These are phyloP conservation scores for Digitonthophagus gazella DNA, from an alignment of 2,888 invertebrate species.

Conservation along the genomic window DNA sequence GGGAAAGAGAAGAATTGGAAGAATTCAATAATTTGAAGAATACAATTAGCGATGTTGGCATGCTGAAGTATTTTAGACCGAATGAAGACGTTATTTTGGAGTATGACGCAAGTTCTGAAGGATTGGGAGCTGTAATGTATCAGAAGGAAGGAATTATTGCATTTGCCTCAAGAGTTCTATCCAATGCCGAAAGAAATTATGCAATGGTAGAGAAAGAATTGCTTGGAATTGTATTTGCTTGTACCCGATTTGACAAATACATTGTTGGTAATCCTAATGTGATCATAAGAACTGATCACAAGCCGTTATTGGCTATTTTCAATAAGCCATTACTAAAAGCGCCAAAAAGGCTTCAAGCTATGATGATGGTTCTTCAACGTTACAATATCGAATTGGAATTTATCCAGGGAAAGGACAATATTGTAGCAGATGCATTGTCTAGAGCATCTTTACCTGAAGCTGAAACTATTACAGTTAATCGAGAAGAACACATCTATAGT, in stretches of 20 bases:
- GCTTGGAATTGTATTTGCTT: too few relatives aligned
- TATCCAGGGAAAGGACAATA: constrained; percentile 7
- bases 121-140: neutral
- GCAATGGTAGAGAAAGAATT: too few relatives aligned
- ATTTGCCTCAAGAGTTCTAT: too few relatives aligned
- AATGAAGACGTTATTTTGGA: neutral
- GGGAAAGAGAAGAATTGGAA: neutral
- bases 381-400: constrained; percentile 5
- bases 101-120: constrained; percentile 7
- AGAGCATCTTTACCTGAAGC: neutral
- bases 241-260: constrained; percentile 10
- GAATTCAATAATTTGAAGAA: constrained; percentile 13
- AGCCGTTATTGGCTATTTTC: neutral
- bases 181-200: too few relatives aligned
- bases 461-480: neutral
- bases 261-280: constrained; percentile 9
- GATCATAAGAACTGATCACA: constrained; percentile 7
- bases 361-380: constrained; percentile 18
- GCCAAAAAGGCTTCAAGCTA: constrained; percentile 17
- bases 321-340: constrained; percentile 10
- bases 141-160: too few relatives aligned
- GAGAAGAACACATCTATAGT: neutral
- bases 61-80: neutral
- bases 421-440: constrained; percentile 3
- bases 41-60: neutral